Base-by-base conservation (phyloP, 2,797 vertebrate species). In the Amphiprion clarkii region DNA sequence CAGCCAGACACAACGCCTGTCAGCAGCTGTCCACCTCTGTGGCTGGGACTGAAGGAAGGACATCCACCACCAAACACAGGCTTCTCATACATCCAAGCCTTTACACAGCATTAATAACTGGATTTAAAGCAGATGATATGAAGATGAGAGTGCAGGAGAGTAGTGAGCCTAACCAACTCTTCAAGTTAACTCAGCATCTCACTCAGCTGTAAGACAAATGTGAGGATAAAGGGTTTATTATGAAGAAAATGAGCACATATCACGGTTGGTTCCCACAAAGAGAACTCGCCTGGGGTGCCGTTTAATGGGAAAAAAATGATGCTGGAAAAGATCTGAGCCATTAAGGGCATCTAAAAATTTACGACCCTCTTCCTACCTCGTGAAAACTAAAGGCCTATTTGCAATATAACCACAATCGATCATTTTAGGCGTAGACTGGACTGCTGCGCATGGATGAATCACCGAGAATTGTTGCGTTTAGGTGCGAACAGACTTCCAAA, bases 391-490 rank as follows among this genome's bases (percentile, higher is more conserved):
- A 76, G 80, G 85, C 87, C 85, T 58, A 29, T 73, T 74, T 49
- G 67, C 68, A 80, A 57, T 66, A 71, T 44, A 65, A 77, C 56
- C 75, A 74, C 23, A 79, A 82, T 74, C 86, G 71, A 86, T 82
- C 0, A 74, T 81, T 80, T 79, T 48, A 87, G 84, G 73, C 84
- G 87, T 79, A 81, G 67, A 91, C 76, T 44, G 5, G 21, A 8
- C 31, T 33, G 52, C 78, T 76, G 83, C 84, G 79, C 83, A 83
- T 10, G 64, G 72, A 85, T 84, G 79, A 90, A 87, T 87, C 84
- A 82, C 81, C 48, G 46, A 29, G 10, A 52, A 62, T 27, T 52
- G 52, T 51, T 61, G 31, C 58, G 31, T 54, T 10, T 63, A 67
- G 79, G 68, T 69, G 71, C 40, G 57, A 62, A 67, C 42, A 51